phyloP scores from a whole-genome alignment of 2,888 invertebrate genomes.

The Cinara cedri region DNA sequence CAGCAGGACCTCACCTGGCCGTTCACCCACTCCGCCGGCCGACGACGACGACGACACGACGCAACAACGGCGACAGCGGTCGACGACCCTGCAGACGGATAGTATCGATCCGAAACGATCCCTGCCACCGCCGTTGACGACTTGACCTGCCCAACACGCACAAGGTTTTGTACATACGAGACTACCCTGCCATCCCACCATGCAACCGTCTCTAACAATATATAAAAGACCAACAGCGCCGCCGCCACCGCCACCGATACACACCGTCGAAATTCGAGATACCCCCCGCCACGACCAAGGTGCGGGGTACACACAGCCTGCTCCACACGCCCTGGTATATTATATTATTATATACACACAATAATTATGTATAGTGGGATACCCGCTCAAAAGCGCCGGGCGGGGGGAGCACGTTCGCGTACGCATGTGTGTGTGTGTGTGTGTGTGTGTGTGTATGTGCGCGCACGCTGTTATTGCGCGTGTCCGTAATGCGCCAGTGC shows the following conservation, averaged over 20 bases:
- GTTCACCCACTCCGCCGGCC: background rate
- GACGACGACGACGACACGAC: background rate
- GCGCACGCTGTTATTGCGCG: background rate
- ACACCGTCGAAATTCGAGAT: background rate
- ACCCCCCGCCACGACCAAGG: background rate
- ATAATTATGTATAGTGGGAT: too few species aligned
- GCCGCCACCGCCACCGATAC: background rate
- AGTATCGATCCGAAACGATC: background rate
- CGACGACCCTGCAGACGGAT: background rate
- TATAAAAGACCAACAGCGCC: background rate
- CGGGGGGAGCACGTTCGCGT: background rate
- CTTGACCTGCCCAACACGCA: conserved; percentile 57
- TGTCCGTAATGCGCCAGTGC: conserved; percentile 42
- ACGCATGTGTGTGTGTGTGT: background rate
- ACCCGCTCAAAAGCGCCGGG: background rate
- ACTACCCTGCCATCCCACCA: too few species aligned
- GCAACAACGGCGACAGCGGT: background rate
- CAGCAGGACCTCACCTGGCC: background rate
- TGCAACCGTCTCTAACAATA: background rate
- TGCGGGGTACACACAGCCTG: background rate
- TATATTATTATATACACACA: too few species aligned
- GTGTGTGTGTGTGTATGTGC: background rate
- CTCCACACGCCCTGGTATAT: background rate
- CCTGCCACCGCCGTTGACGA: conserved; percentile 3
- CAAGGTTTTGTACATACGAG: background rate